A percentile compares a stretch with the other conserved stretches of the same genome.
Conservation (phyloP, 2,888 invertebrate species). For the Eupithecia inturbata region DNA sequence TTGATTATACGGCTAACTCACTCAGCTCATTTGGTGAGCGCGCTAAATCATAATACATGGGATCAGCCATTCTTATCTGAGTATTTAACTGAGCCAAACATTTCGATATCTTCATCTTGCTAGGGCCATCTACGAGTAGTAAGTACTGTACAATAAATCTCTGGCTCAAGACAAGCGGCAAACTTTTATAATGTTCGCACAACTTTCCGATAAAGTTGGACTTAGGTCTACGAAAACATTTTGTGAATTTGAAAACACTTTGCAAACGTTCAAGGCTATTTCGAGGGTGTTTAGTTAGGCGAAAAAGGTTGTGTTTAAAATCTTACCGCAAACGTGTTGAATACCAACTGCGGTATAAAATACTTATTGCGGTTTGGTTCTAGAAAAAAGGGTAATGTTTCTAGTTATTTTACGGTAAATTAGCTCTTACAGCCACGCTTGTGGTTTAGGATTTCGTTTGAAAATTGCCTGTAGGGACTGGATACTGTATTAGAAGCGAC, state of each 20-base stretch:
- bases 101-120: not conserved
- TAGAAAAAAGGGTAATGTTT: not conserved
- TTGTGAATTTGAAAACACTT: constrained; percentile 26
- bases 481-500: not conserved
- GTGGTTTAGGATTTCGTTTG: not conserved
- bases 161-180: constrained; percentile 19
- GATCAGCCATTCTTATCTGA: not conserved
- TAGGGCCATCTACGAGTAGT: not conserved
- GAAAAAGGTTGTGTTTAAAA: constrained; percentile 12
- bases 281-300: constrained; percentile 6
- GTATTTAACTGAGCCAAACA: not conserved
- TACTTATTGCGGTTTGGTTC: not conserved
- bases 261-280: constrained; percentile 10
- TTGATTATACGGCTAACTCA: not conserved
- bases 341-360: not conserved
- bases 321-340: constrained; percentile 5
- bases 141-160: constrained; percentile 9
- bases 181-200: constrained; percentile 24
- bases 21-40: not conserved
- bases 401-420: not conserved
- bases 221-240: constrained; percentile 22
- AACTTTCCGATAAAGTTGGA: constrained; percentile 12
- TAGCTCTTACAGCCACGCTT: not conserved
- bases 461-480: not conserved
- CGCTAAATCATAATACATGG: too few species aligned